These are phyloP conservation scores for Ypsolopha sequella DNA, from an alignment of 2,888 invertebrate species.

Conservation along the genomic window DNA sequence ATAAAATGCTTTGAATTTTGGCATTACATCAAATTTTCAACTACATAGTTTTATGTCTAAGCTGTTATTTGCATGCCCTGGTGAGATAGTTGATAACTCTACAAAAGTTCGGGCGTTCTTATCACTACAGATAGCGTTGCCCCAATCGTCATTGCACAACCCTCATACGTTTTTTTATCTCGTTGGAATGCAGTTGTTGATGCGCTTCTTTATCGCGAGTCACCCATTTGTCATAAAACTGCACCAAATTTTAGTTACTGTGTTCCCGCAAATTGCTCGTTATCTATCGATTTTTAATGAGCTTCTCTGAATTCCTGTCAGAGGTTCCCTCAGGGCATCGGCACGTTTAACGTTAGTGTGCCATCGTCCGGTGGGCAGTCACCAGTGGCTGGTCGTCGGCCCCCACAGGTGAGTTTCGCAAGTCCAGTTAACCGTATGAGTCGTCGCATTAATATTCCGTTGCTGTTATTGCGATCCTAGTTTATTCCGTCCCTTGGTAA, in stretches of 20 bases:
- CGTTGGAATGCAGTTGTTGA: constrained; percentile 42
- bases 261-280: background rate
- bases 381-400: constrained; percentile 55
- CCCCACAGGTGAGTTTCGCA: constrained; percentile 61
- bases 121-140: constrained; percentile 46
- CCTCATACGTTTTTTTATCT: constrained; percentile 35
- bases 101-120: constrained; percentile 9
- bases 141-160: constrained; percentile 46
- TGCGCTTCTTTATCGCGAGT: constrained; percentile 35
- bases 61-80: background rate
- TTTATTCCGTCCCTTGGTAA: constrained; percentile 6
- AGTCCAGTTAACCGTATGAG: constrained; percentile 64
- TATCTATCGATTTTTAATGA: constrained; percentile 8
- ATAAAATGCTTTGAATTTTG: too few relatives aligned
- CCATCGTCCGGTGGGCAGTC: constrained; percentile 26
- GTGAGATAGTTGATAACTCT: too few relatives aligned
- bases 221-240: constrained; percentile 15
- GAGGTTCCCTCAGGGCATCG: background rate
- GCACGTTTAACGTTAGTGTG: constrained; percentile 14
- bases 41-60: background rate
- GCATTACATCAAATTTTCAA: background rate
- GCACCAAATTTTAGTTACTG: background rate
- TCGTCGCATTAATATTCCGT: constrained; percentile 63
- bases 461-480: constrained; percentile 53
- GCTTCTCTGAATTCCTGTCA: constrained; percentile 1